Evolutionary conservation across 2,113 vertebrate species (phyloP), one percentile per base, ranked within the genome.

Genomic region (Bubo scandiacus): DNA sequence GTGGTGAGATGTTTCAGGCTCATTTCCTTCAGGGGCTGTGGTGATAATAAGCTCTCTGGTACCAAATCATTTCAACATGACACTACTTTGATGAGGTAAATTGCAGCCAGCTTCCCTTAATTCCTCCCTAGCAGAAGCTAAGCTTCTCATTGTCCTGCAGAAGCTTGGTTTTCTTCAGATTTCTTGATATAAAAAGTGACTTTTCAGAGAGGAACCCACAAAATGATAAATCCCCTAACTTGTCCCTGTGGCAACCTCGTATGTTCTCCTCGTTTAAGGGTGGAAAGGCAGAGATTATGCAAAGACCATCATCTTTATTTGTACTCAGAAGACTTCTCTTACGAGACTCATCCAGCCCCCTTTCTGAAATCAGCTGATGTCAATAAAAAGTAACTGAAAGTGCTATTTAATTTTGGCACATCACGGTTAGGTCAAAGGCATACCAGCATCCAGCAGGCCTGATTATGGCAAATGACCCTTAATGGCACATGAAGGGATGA

Each of bases 281-380:
- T 68, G 20, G 38, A 61, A 82, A 67, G n/a, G 19, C 58, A 79
- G 15, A 62, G 23, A 59, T 29, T 45, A 36, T 71, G 16, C n/a
- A 75, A 66, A 79, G 61, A 80, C 20, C n/a, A 12, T 30, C 38
- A 59, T 30, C n/a, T 73, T 40, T 62, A 58, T 43, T 65, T 54
- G n/a, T 21, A 83, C 40, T 32, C 38, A 61, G 45, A 73, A 70
- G n/a, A 42, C 5, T 72, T 91, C 27, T 86, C 34, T 52, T 62
- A 45, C 0, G 0, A 74, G 29, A 88, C 43, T 36, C 79, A 23
- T 40, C n/a, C 30, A 72, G 40, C 4, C 1, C 3, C 9, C 12
- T 45, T 42, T 84, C 57, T 58, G 54, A 75, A 91, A 79, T 12
- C 26, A 79, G 29, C 9, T 78, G 45, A 43, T 75, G 12, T 67